Evolutionary conservation across 2,888 invertebrate genomes (phyloP).

Genomic region (Papilio gigon): DNA sequence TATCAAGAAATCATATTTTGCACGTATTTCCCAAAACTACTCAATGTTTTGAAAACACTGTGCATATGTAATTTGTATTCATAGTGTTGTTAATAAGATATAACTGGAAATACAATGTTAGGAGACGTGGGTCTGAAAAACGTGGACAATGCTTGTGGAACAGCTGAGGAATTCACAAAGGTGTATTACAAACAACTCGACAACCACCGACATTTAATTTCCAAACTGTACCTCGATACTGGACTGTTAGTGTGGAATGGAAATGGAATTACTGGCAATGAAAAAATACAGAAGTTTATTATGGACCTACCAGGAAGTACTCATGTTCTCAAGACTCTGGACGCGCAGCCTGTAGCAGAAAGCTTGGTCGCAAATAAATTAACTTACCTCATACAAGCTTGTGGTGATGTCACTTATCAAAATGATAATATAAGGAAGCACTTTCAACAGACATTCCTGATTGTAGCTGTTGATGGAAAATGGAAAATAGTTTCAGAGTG

Average conservation of each 20-base stretch:
- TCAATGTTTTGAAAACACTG: conserved; percentile 2
- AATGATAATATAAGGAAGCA: conserved; percentile 82
- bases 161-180: conserved; percentile 94
- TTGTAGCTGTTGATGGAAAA: conserved; percentile 93
- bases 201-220: conserved; percentile 91
- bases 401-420: conserved; percentile 90
- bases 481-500: conserved; percentile 97
- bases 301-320: conserved; percentile 91
- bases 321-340: conserved; percentile 89
- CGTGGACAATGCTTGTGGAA: conserved; percentile 90
- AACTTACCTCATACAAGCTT: conserved; percentile 91
- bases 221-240: conserved; percentile 91
- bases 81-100: not conserved
- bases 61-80: not conserved
- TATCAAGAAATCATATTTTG: not conserved
- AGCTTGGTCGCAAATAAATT: conserved; percentile 88
- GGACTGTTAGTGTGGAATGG: conserved; percentile 97
- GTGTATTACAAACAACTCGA: conserved; percentile 95
- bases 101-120: conserved; percentile 51
- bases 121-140: conserved; percentile 84
- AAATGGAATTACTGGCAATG: conserved; percentile 90
- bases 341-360: conserved; percentile 93
- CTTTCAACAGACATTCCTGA: conserved; percentile 93
- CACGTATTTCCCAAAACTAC: not conserved
- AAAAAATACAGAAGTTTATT: conserved; percentile 92